A percentile compares a stretch with the other conserved stretches of the same genome.
Evolutionary conservation across 2,888 invertebrate genomes (phyloP).

Genomic region (Ephialtes manifestator): DNA sequence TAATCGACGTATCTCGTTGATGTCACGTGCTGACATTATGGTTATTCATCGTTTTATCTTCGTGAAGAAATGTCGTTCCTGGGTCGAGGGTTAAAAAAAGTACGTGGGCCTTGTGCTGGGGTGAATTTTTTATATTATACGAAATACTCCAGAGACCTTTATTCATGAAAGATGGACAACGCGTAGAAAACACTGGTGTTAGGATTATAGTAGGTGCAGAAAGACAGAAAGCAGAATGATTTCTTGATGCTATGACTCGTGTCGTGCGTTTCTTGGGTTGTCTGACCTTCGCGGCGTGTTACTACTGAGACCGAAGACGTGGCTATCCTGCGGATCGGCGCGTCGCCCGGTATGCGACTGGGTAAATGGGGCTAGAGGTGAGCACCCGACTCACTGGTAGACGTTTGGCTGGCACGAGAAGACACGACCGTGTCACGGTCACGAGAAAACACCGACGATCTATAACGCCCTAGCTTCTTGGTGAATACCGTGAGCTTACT

Average conservation of each 20-base stretch:
- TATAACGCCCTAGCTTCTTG: conserved; percentile 48
- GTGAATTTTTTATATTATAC: not conserved
- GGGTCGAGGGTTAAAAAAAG: no score
- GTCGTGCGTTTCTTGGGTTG: conserved; percentile 18
- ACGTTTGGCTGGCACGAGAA: conserved; percentile 72
- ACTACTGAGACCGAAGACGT: conserved; percentile 7
- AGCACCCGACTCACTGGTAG: conserved; percentile 34
- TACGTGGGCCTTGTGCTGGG: not conserved
- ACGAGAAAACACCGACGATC: conserved; percentile 51
- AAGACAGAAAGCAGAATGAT: not conserved
- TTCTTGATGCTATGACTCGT: not conserved
- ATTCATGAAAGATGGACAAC: not conserved
- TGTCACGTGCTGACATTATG: not conserved
- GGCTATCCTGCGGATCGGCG: conserved; percentile 18
- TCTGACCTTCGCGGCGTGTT: conserved; percentile 30
- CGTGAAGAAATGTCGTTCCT: not conserved
- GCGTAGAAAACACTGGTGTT: not conserved
- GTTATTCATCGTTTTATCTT: not conserved
- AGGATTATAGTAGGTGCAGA: not conserved
- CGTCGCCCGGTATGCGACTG: conserved; percentile 9
- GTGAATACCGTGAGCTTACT: conserved; percentile 28
- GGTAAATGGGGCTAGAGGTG: conserved; percentile 26
- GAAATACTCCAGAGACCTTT: not conserved
- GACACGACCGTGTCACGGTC: conserved; percentile 76
- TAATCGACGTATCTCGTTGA: not conserved